A percentile compares a stretch with the other conserved stretches of the same genome.
Conservation (phyloP, 1,140 invertebrate genomes). For the Brachionus calyciflorus region DNA sequence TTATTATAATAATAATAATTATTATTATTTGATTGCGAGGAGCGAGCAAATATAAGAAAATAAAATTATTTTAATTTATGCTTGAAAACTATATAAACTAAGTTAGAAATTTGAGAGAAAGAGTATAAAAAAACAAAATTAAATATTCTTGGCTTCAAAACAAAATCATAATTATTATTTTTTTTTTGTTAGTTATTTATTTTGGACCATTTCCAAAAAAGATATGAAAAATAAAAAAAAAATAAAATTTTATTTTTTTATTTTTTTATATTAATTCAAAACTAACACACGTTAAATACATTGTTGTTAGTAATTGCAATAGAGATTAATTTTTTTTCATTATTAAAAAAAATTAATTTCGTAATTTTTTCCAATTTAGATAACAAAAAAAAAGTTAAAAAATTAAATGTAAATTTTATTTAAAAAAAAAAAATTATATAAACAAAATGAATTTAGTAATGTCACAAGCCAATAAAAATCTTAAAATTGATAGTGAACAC, state of each 20-base stretch:
- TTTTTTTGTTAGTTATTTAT: conserved; percentile 25
- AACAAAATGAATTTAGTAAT: conserved; percentile 19
- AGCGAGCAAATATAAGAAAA: too few relatives aligned
- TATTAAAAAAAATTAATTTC: background rate
- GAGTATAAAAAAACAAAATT: background rate
- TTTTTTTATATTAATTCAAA: background rate
- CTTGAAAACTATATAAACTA: too few relatives aligned
- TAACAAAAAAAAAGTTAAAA: too few relatives aligned
- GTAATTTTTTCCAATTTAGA: background rate
- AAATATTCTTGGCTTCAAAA: conserved; percentile 30
- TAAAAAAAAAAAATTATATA: background rate
- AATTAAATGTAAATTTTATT: too few relatives aligned
- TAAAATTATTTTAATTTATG: too few relatives aligned
- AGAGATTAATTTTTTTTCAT: too few relatives aligned
- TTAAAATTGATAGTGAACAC: background rate
- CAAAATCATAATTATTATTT: conserved; percentile 38
- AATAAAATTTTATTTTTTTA: background rate
- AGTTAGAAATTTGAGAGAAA: too few relatives aligned
- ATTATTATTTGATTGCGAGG: too few relatives aligned
- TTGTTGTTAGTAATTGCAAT: too few relatives aligned
- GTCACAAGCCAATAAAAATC: background rate
- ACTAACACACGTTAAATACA: too few relatives aligned
- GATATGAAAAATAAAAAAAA: background rate
- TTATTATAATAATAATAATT: too few relatives aligned
- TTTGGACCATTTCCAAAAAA: conserved; percentile 36